These are phyloP conservation scores for Etheostoma perlongum DNA, from an alignment of 2,797 vertebrate genomes.

Conservation along the genomic window DNA sequence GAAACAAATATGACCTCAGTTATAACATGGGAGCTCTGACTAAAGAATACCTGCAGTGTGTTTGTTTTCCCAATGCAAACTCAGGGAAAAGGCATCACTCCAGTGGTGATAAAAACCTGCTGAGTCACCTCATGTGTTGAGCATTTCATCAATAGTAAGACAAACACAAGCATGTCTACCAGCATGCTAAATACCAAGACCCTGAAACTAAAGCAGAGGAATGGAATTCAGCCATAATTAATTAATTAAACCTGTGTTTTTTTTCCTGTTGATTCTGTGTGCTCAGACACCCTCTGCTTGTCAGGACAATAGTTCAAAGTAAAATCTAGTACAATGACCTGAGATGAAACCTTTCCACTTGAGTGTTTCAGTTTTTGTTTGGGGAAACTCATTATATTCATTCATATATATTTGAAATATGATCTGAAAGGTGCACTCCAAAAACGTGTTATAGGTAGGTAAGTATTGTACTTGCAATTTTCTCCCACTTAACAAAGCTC, in stretches of 20 bases:
- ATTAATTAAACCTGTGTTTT: neutral
- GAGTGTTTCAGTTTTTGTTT: neutral
- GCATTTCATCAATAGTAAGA: neutral
- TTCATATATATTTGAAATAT: neutral
- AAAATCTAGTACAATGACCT: neutral
- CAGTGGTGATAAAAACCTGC: neutral
- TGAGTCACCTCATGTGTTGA: neutral
- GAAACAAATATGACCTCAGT: too few relatives aligned
- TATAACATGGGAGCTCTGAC: neutral
- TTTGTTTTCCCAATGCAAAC: neutral
- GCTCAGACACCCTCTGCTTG: neutral
- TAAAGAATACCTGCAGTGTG: neutral
- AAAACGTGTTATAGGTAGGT: neutral
- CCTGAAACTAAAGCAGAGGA: too few relatives aligned
- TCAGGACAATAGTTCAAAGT: neutral
- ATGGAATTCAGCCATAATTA: too few relatives aligned
- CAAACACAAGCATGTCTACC: neutral
- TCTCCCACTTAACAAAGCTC: neutral
- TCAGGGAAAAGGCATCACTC: neutral
- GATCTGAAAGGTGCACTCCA: neutral
- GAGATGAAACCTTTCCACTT: neutral
- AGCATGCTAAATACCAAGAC: neutral
- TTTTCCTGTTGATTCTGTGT: neutral
- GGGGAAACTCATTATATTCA: neutral
- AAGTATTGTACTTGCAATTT: too few relatives aligned